Percentiles rank a stretch among this genome's conserved stretches.
Conservation (phyloP, 2,797 vertebrate species). For the Cossypha niveicapilla region DNA sequence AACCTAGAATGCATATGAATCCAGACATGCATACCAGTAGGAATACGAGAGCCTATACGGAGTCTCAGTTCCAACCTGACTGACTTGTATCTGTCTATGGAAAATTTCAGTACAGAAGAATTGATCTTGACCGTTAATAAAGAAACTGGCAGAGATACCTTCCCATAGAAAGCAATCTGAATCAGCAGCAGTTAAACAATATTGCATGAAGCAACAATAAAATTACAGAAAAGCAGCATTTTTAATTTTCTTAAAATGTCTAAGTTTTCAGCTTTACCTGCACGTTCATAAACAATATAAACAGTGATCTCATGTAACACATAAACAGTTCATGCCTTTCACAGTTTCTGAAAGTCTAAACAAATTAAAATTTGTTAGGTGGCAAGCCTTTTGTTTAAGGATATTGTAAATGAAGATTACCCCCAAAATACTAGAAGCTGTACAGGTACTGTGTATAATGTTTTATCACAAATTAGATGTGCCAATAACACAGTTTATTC, state of each 20-base stretch:
- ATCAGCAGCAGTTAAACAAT: constrained; percentile 84
- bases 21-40: constrained; percentile 71
- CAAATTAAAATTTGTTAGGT: constrained; percentile 81
- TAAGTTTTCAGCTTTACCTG: constrained; percentile 81
- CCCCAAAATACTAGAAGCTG: constrained; percentile 79
- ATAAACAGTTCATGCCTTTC: constrained; percentile 82
- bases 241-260: constrained; percentile 79
- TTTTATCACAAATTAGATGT: constrained; percentile 87
- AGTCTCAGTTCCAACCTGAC: constrained; percentile 75
- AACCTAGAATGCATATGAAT: constrained; percentile 72
- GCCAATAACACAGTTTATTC: constrained; percentile 84
- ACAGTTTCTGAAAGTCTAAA: constrained; percentile 82
- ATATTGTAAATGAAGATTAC: constrained; percentile 78
- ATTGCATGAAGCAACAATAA: constrained; percentile 87
- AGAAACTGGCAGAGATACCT: constrained; percentile 79
- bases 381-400: constrained; percentile 86
- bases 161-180: constrained; percentile 81
- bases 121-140: constrained; percentile 73
- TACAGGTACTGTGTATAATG: constrained; percentile 81
- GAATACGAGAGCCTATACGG: constrained; percentile 75
- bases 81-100: constrained; percentile 75
- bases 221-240: constrained; percentile 82
- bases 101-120: constrained; percentile 75
- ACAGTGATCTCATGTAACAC: constrained; percentile 77
- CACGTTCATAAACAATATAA: constrained; percentile 80